phyloP scores from a whole-genome alignment of 2,797 vertebrate species.

The Scarus forsteni region DNA sequence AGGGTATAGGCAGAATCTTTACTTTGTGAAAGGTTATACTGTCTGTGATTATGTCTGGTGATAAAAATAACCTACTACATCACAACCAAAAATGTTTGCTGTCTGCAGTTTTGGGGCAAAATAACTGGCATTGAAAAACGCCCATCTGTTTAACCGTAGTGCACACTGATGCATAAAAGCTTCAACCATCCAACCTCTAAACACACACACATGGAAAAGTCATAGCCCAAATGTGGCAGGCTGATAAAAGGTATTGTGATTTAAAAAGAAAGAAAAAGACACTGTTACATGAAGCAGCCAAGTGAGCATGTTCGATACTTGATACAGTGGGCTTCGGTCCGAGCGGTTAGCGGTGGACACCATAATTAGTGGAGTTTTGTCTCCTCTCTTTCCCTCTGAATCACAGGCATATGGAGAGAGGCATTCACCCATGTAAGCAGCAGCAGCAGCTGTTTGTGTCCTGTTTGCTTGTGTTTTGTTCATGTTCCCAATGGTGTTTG shows the following conservation, averaged over 20 bases:
- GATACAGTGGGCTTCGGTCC: constrained; percentile 26
- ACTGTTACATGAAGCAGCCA: constrained; percentile 7
- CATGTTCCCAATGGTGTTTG: constrained; percentile 76
- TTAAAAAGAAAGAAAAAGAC: neutral
- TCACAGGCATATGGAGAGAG: constrained; percentile 66
- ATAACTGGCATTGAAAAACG: constrained; percentile 8
- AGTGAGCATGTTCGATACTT: constrained; percentile 35
- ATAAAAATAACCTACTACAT: too few species aligned
- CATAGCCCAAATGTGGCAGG: constrained; percentile 19
- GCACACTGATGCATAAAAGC: constrained; percentile 17
- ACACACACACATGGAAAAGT: constrained; percentile 40
- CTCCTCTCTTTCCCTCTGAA: constrained; percentile 48
- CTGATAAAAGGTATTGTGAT: constrained; percentile 31
- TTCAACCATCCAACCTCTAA: constrained; percentile 33
- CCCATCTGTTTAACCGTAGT: constrained; percentile 26
- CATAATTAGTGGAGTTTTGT: constrained; percentile 68
- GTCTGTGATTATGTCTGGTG: too few species aligned
- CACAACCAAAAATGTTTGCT: too few species aligned
- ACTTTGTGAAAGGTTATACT: too few species aligned
- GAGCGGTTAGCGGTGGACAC: constrained; percentile 42
- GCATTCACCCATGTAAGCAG: constrained; percentile 72
- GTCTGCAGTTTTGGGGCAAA: neutral
- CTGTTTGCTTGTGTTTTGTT: constrained; percentile 81
- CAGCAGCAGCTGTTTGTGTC: constrained; percentile 82
- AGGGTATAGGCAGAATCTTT: too few species aligned